Conservation (phyloP, 2,888 invertebrate species). For the Melanophora roralis region DNA sequence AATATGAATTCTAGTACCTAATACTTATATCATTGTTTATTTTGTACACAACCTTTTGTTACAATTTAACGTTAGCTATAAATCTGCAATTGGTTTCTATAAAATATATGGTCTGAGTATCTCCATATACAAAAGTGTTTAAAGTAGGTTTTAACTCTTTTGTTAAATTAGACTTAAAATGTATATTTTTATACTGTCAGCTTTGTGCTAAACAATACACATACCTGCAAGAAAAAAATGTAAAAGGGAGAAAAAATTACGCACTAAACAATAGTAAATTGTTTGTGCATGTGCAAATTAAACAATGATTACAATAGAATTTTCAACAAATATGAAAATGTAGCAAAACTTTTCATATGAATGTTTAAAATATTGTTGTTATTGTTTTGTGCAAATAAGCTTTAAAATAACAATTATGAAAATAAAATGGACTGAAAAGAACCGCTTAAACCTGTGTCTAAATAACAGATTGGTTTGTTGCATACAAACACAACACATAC, state of each 20-base stretch:
- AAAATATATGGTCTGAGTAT: not conserved
- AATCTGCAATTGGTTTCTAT: constrained; percentile 1
- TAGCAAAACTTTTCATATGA: not conserved
- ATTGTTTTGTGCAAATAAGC: constrained; percentile 39
- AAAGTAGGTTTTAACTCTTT: not conserved
- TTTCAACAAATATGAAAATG: not conserved
- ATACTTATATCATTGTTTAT: constrained; percentile 48
- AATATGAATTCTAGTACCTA: constrained; percentile 36
- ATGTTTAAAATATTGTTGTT: not conserved
- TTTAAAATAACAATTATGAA: not conserved
- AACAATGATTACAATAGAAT: constrained; percentile 28
- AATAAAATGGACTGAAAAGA: not conserved
- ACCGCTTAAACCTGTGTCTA: constrained; percentile 41
- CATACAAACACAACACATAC: constrained; percentile 9
- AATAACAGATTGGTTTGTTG: constrained; percentile 32
- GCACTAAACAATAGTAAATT: constrained; percentile 53
- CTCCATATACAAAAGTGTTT: constrained; percentile 8
- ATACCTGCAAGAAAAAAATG: not conserved
- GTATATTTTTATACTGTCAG: constrained; percentile 54
- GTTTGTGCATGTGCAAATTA: constrained; percentile 34
- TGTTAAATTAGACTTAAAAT: constrained; percentile 52
- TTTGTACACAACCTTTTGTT: constrained; percentile 26
- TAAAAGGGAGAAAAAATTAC: constrained; percentile 24
- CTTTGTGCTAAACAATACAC: constrained; percentile 32
- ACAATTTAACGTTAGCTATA: constrained; percentile 26